Conservation (phyloP, 2,113 vertebrate species). For the Channa argus region DNA sequence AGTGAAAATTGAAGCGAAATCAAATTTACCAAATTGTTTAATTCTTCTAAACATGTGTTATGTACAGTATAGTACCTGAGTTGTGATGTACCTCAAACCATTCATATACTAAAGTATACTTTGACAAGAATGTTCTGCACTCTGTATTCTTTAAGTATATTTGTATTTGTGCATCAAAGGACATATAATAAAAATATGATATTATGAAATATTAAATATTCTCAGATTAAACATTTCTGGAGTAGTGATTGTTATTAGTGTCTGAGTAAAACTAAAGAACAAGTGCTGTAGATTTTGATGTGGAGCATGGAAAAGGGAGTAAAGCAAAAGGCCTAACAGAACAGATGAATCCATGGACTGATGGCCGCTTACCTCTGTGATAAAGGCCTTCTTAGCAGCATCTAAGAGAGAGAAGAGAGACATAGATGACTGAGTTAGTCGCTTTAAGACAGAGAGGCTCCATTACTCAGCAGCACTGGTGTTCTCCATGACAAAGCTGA, state of each 20-base stretch:
- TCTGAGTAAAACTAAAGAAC: conserved; percentile 12
- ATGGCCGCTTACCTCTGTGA: conserved; percentile 76
- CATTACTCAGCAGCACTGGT: conserved; percentile 56
- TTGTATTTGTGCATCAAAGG: not conserved
- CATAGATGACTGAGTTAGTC: conserved; percentile 32
- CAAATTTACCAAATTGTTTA: not conserved
- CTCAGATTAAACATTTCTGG: not conserved
- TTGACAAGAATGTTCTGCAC: not conserved
- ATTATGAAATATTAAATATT: not conserved
- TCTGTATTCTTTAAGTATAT: not conserved
- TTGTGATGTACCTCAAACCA: too few relatives aligned
- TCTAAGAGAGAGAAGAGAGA: conserved; percentile 59
- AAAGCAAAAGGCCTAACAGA: not conserved
- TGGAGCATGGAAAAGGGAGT: conserved; percentile 55
- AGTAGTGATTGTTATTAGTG: not conserved
- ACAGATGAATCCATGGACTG: conserved; percentile 15
- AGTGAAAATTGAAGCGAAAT: conserved; percentile 8
- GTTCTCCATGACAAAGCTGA: conserved; percentile 47
- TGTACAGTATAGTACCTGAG: not conserved
- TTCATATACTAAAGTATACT: not conserved
- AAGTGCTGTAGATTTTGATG: not conserved
- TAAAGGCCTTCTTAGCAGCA: conserved; percentile 77
- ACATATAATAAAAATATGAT: too few relatives aligned
- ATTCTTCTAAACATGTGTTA: not conserved
- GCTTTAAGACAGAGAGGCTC: conserved; percentile 20